These are phyloP conservation scores for Tolmerus cingulatus DNA, from an alignment of 2,888 invertebrate genomes.

Conservation along the genomic window DNA sequence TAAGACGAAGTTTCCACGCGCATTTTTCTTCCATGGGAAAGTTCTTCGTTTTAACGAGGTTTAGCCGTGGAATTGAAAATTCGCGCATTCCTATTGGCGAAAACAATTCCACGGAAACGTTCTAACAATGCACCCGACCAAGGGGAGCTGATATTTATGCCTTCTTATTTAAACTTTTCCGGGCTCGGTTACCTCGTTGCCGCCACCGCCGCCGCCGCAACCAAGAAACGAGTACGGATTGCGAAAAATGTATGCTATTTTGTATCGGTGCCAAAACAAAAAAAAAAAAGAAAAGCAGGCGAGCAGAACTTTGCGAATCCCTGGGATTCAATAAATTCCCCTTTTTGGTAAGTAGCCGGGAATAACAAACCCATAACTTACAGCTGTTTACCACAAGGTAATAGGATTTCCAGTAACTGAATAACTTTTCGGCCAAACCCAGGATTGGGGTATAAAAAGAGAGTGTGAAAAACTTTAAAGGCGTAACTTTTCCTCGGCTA, in stretches of 20 bases:
- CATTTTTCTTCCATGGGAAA: neutral
- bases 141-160: neutral
- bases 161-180: neutral
- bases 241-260: conserved; percentile 22
- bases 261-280: neutral
- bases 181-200: neutral
- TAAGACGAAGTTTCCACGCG: neutral
- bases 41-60: neutral
- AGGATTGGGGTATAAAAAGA: neutral
- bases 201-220: neutral
- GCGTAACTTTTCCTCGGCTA: neutral
- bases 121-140: neutral
- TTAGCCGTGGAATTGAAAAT: neutral
- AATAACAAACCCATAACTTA: conserved; percentile 33
- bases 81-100: neutral
- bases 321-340: conserved; percentile 26
- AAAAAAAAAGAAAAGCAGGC: neutral
- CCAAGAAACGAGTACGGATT: neutral
- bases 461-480: neutral
- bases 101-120: neutral
- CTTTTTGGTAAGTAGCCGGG: conserved; percentile 9
- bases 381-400: conserved; percentile 15
- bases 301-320: neutral
- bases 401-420: neutral
- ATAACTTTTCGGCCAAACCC: neutral